A percentile compares a stretch with the other conserved stretches of the same genome.
Evolutionary conservation across 30 jellyfish, hydroid and myxozoan species (phyloP).

Genomic region (Aurelia aurita complex sp. Pacific): DNA sequence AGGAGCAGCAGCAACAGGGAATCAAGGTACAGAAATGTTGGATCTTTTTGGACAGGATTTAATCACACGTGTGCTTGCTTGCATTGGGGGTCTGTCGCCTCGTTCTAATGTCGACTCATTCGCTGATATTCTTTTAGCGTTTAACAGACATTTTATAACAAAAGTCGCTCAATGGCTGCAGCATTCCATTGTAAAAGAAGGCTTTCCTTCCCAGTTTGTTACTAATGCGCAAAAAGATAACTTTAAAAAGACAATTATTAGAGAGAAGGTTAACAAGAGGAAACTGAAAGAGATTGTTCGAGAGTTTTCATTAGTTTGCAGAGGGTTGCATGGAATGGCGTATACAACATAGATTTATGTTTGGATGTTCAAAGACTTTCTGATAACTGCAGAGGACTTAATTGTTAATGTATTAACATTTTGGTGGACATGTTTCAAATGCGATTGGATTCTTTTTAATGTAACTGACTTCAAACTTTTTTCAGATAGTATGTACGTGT

Average conservation of each 20-base stretch:
- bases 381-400: too few species aligned
- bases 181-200: conserved; percentile 45
- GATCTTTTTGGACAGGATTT: conserved; percentile 73
- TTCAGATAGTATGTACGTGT: too few species aligned
- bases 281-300: conserved; percentile 69
- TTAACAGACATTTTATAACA: conserved; percentile 57
- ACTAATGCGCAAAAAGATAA: conserved; percentile 60
- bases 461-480: too few species aligned
- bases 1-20: conserved; percentile 31
- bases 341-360: conserved; percentile 33
- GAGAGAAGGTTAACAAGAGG: conserved; percentile 77
- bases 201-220: conserved; percentile 66
- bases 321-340: conserved; percentile 88
- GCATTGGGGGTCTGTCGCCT: conserved; percentile 86
- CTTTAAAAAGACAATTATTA: conserved; percentile 62
- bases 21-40: conserved; percentile 43
- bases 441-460: too few species aligned
- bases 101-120: conserved; percentile 67
- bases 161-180: conserved; percentile 63
- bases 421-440: too few species aligned
- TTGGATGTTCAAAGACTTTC: too few species aligned
- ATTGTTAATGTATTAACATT: too few species aligned
- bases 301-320: conserved; percentile 77
- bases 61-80: conserved; percentile 42
- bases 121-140: conserved; percentile 71